These are phyloP conservation scores for Morone chrysops DNA, from an alignment of 2,113 vertebrate genomes.

Conservation along the genomic window DNA sequence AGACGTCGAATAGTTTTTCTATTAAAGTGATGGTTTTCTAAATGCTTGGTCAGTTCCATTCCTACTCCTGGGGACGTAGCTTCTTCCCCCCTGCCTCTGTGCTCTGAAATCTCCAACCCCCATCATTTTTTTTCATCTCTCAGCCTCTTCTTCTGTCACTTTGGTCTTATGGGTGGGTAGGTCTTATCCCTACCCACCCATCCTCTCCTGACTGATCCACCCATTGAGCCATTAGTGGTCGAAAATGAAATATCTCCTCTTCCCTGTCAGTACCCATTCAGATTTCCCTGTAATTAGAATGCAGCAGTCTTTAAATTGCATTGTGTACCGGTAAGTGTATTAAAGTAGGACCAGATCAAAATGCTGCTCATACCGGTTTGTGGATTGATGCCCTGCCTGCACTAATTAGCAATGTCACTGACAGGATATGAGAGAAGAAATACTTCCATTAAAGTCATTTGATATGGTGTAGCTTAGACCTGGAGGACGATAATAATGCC, in stretches of 20 bases:
- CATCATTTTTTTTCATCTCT: slow-evolving; percentile 11
- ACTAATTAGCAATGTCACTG: slow-evolving; percentile 17
- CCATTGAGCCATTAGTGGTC: slow-evolving; percentile 19
- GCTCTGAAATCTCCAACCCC: slow-evolving; percentile 13
- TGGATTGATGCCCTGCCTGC: background rate
- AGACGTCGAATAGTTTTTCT: slow-evolving; percentile 20
- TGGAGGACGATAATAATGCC: too few species aligned
- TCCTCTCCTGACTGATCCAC: background rate
- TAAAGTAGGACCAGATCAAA: background rate
- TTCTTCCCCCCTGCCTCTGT: background rate
- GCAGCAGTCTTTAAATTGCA: slow-evolving; percentile 30
- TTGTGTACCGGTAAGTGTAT: slow-evolving; percentile 2
- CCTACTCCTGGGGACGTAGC: background rate
- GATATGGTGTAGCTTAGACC: background rate
- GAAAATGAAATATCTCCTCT: slow-evolving; percentile 33
- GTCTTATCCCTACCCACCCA: background rate
- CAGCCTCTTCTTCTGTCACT: background rate
- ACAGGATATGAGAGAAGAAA: slow-evolving; percentile 2
- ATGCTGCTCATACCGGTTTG: background rate
- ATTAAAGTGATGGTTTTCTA: slow-evolving; percentile 17
- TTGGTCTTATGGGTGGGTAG: background rate
- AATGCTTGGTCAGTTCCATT: slow-evolving; percentile 7
- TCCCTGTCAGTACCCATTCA: background rate
- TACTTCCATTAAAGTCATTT: background rate
- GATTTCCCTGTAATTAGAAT: slow-evolving; percentile 39